Base-by-base conservation (phyloP, 1,140 invertebrate species). In the Papilio helenus region DNA sequence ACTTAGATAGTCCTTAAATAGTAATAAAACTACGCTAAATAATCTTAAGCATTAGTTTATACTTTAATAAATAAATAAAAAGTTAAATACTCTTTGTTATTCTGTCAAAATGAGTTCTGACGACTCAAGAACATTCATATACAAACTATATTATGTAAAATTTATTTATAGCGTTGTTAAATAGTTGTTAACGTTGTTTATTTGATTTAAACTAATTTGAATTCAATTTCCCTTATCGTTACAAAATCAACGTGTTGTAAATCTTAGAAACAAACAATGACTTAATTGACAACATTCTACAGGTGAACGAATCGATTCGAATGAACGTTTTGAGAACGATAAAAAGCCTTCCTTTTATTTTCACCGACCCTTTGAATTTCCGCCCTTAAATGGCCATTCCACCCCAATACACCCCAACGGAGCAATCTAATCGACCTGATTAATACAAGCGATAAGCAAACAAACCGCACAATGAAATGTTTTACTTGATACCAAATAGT, bases 361-460 rank as follows among this genome's bases (percentile, higher is more conserved):
- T 84, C 79, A 78, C 82, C 76, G 51, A 79, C 85, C 85, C 83
- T 82, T 84, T 76, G 74, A 74, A 80, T 86, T 86, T 88, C 87
- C 87, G 86, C 86, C 85, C 83, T 78, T 80, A 82, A 84, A 83
- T 83, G 71, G 79, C 80, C 80, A 80, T 82, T 85, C 80, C 74
- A 81, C 82, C 84, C 85, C 83, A 85, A 81, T 83, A 44, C 83
- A 82, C 84, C 82, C 81, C 76, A 83, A 79, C 72, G 73, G 51
- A 84, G 79, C 84, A 83, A 84, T 81, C 81, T 84, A 84, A 87
- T 87, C 86, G 74, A 46, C 51, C 82, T 81, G 87, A 89, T 89
- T 86, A 88, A 89, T 87, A 80, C 80, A 49, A 9, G 5, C 65
- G 87, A 89, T 89, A 87, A 85, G 79, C n/a, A 49, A 73, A 76